Evolutionary conservation across 2,113 vertebrate genomes (phyloP).

Genomic region (Rhegmatorhina hoffmannsi): DNA sequence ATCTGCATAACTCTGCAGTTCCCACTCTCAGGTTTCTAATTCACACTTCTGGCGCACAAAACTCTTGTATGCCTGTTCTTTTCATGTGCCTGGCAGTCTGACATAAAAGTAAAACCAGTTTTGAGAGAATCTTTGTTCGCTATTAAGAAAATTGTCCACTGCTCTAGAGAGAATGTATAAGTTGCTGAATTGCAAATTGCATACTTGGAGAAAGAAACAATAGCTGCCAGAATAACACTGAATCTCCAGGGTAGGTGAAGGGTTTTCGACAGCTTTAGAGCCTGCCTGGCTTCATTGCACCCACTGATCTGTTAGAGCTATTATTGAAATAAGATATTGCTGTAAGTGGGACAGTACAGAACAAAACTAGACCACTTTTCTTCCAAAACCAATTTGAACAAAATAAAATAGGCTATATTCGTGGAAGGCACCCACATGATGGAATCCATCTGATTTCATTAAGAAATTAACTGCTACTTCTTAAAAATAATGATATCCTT

Average conservation of each 20-base stretch:
- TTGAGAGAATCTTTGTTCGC: not conserved
- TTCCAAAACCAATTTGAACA: not conserved
- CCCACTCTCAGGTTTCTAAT: not conserved
- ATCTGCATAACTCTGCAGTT: not conserved
- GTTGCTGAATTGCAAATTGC: not conserved
- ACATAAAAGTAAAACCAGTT: not conserved
- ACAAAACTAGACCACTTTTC: not conserved
- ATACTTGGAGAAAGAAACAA: not conserved
- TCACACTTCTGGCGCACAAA: not conserved
- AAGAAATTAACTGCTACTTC: constrained; percentile 8
- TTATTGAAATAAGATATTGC: not conserved
- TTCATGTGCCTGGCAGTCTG: not conserved
- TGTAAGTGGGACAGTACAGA: not conserved
- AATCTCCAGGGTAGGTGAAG: not conserved
- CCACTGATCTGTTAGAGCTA: not conserved
- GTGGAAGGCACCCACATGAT: not conserved
- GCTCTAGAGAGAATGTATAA: not conserved
- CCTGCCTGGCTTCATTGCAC: not conserved
- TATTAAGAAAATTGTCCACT: not conserved
- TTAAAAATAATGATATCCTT: not conserved
- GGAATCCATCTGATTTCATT: constrained; percentile 18
- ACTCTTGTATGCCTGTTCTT: not conserved
- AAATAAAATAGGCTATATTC: not conserved
- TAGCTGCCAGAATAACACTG: not conserved
- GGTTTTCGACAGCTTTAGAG: not conserved